Evolutionary conservation across 2,888 invertebrate genomes (phyloP), one percentile per base, ranked within the genome.

Genomic region (Lasiommata megera): DNA sequence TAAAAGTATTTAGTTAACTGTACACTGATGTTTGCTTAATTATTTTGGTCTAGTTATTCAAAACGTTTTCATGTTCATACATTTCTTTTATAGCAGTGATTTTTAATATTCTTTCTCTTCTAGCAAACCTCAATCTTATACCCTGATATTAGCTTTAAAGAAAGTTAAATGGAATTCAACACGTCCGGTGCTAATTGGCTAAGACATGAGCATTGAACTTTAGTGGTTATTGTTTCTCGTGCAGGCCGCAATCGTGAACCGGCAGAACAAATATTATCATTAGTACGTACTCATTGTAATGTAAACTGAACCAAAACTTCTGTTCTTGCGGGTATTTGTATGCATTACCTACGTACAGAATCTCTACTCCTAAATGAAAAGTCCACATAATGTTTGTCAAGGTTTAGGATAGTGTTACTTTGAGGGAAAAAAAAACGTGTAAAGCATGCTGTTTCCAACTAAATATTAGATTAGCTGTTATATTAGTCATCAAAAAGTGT

Each of bases 131-230:
- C 36, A 18, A 12, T 36, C 18, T 36, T 34, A 11, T 16, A 55
- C 51, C 61, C 64, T 74, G 75, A 74, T 71, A 72, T 73, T 72
- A 61, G 67, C 66, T 74, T 73, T 34, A 3, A 70, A 71, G 62
- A 28, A 66, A 69, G 58, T 67, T 64, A 60, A 69, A 61, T 60
- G 60, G 58, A 68, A 64, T 67, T 72, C 67, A 73, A 73, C 73
- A 73, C 72, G 67, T 70, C 61, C 56, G 56, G 54, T 74, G 74
- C 64, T 80, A 78, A 79, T 76, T 74, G 60, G 67, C 62, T 63
- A 53, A 59, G 63, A 62, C 61, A 61, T 48, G 52, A 55, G 44
- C 47, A 58, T 58, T 55, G 55, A 54, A 36, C 29, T 28, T 36
- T 38, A 38, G 28, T 44, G 23, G 50, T 44, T 58, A 53, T 51